Percentiles rank a stretch among this genome's conserved stretches.
Evolutionary conservation across 2,113 vertebrate species (phyloP).

Genomic region (Notothenia rossii): DNA sequence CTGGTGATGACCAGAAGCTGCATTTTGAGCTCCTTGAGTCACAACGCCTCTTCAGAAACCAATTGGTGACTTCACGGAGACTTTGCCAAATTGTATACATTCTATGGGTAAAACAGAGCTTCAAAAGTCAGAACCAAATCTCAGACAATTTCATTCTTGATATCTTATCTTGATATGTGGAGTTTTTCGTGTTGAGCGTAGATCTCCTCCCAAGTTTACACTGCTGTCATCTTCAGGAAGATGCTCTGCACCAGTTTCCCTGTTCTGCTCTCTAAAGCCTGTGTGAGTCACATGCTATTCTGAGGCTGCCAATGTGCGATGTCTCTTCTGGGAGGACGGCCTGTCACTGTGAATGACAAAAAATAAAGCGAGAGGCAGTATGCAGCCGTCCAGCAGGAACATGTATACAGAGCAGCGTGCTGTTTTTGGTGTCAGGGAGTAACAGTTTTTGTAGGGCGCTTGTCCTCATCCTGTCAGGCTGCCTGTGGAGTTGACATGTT

Average conservation of each 20-base stretch:
- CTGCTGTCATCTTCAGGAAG: constrained; percentile 1
- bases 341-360: constrained; percentile 16
- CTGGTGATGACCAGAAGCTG: too few relatives aligned
- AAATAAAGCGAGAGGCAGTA: not conserved
- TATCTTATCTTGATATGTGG: not conserved
- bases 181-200: not conserved
- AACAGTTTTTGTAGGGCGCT: constrained; percentile 13
- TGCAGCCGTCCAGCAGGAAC: not conserved
- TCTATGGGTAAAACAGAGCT: too few relatives aligned
- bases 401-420: constrained; percentile 6
- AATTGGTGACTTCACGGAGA: too few relatives aligned
- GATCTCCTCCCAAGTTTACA: constrained; percentile 12
- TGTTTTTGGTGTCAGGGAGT: constrained; percentile 30
- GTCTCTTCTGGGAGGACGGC: not conserved
- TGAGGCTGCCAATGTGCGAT: constrained; percentile 14
- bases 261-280: constrained; percentile 13
- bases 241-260: constrained; percentile 18
- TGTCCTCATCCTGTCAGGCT: constrained; percentile 29
- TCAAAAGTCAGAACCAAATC: too few relatives aligned
- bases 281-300: constrained; percentile 53
- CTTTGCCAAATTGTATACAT: too few relatives aligned
- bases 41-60: too few relatives aligned
- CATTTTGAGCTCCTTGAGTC: too few relatives aligned
- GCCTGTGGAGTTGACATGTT: constrained; percentile 2
- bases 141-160: too few relatives aligned